Percentiles rank a stretch among this genome's conserved stretches.
Conservation (phyloP, 1,140 invertebrate genomes). For the Meloidogyne floridensis region DNA sequence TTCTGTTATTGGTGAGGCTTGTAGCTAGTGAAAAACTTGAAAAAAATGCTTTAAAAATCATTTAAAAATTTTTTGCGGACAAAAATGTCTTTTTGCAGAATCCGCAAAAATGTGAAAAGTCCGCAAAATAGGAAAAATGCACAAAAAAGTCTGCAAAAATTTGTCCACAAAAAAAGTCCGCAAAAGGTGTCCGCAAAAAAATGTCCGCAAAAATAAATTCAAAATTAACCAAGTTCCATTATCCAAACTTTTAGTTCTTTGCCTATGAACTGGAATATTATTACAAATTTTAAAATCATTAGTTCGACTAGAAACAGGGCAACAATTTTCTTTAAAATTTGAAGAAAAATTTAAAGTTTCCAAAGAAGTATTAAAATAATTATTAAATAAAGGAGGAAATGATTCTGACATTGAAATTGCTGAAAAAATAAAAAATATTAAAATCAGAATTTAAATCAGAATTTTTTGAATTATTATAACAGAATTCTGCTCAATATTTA, state of each 20-base stretch:
- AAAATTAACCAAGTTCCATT: constrained; percentile 39
- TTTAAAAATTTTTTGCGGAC: no score
- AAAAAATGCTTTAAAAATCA: constrained; percentile 17
- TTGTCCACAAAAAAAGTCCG: no score
- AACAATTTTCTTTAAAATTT: neutral
- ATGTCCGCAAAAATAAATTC: neutral
- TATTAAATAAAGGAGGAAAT: neutral
- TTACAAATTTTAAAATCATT: neutral
- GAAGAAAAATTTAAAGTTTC: neutral
- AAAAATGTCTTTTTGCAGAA: no score
- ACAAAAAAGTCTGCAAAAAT: no score
- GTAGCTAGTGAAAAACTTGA: neutral
- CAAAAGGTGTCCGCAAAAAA: no score
- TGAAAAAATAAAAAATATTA: neutral
- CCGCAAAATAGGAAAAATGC: no score
- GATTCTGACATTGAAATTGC: neutral
- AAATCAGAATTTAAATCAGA: neutral
- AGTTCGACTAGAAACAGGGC: neutral
- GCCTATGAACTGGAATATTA: neutral
- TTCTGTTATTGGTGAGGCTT: neutral
- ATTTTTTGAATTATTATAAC: no score
- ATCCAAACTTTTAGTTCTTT: constrained; percentile 45
- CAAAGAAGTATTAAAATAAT: neutral
- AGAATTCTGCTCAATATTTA: no score
- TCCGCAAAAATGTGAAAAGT: no score